Evolutionary conservation across 2,113 vertebrate species (phyloP), one percentile per base, ranked within the genome.

Genomic region (Rhinoptilus africanus): DNA sequence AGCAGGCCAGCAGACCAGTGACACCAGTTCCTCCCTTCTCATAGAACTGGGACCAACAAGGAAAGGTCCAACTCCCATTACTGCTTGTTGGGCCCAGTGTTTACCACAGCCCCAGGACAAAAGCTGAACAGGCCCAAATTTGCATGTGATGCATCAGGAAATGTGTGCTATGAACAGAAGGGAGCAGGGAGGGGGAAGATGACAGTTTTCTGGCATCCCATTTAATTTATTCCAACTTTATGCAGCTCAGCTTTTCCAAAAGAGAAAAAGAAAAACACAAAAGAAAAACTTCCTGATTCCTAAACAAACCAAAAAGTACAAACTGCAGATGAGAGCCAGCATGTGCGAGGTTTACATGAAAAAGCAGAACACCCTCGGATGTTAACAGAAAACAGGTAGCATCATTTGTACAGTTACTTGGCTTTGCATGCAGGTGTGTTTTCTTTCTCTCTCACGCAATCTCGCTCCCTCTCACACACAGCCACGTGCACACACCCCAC

Each of bases 191-290:
- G 22, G 37, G 28, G 26, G 69, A 89, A 91, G 43, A 85, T 81
- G 79, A 91, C 51, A 84, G 41, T 60, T 89, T 94, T 95, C 74
- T 92, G 89, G 93, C 83, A 92, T 95, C 89, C 91, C 79, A 62
- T 96, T 97, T 97, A 96, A 96, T 97, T 97, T 97, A 97, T 97
- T 97, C 85, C 91, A 96, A 91, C 64, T 91, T 97, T 88, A 91
- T 54, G 90, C 76, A 97, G 79, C 67, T 96, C 66, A 78, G 82
- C 91, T 94, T 97, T 96, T 93, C 76, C 89, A 91, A 88, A 95
- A 92, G 79, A 83, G 66, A 93, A 93, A 78, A 74, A 79, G 63
- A 73, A 66, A 88, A 93, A 84, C 26, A 88, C 35, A 16, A n/a
- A 94, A 90, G 32, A 95, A 93, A 93, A 97, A 93, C 60, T 85